phyloP scores from a whole-genome alignment of 1,140 invertebrate species.

The Nephila pilipes region DNA sequence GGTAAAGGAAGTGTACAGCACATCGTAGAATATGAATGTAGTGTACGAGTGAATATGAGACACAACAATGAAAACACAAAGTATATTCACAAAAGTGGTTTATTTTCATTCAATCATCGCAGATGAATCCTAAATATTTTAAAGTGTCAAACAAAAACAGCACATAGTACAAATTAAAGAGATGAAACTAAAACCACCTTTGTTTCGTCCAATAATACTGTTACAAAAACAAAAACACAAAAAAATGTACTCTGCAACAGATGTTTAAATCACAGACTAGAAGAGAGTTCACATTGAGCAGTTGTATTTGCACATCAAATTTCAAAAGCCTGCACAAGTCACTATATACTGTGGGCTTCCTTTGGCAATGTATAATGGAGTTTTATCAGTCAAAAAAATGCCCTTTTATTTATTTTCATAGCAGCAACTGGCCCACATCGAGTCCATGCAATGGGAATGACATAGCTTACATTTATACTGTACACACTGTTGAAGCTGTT shows the following conservation, averaged over 20 bases:
- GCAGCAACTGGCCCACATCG: constrained; percentile 52
- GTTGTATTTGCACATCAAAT: constrained; percentile 74
- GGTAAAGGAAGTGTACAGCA: too few relatives aligned
- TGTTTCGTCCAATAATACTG: constrained; percentile 77
- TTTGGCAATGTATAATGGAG: constrained; percentile 61
- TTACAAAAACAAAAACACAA: constrained; percentile 73
- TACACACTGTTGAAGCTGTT: constrained; percentile 40
- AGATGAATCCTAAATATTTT: constrained; percentile 70
- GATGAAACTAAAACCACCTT: constrained; percentile 77
- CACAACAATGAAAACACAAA: background rate
- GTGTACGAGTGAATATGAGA: too few relatives aligned
- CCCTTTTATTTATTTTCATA: constrained; percentile 59
- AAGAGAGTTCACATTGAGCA: constrained; percentile 76
- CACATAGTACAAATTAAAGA: constrained; percentile 71
- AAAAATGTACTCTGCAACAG: constrained; percentile 75
- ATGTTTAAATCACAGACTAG: constrained; percentile 77
- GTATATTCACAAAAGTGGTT: constrained; percentile 75
- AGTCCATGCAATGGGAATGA: constrained; percentile 39
- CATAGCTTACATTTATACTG: constrained; percentile 23
- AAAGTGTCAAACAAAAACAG: constrained; percentile 75
- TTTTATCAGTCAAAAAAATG: constrained; percentile 42
- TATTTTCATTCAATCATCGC: constrained; percentile 68
- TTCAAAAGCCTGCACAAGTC: constrained; percentile 57
- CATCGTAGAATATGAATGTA: too few relatives aligned
- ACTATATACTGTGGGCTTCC: constrained; percentile 43